Conservation (phyloP, 2,113 vertebrate genomes). For the Vireo altiloquus region DNA sequence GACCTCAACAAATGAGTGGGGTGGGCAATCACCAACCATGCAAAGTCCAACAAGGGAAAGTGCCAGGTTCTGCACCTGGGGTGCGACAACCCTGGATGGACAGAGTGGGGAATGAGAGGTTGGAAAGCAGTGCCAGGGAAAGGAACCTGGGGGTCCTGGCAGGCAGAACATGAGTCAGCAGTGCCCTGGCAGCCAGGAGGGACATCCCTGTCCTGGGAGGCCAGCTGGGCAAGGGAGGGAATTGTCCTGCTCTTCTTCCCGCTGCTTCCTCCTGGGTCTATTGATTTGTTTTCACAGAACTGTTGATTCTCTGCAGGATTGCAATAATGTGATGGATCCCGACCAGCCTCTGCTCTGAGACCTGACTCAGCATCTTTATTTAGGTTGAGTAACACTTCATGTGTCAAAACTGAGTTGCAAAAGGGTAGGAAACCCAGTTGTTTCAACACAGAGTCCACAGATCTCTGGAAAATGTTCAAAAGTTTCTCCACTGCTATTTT, state of each 20-base stretch:
- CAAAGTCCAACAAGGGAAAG: too few species aligned
- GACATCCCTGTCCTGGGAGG: not conserved
- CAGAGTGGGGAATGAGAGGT: not conserved
- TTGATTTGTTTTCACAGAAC: not conserved
- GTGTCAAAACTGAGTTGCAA: accelerated
- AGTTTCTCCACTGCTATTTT: not conserved
- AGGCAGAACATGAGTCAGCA: not conserved
- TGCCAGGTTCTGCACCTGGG: accelerated
- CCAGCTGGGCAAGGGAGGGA: accelerated
- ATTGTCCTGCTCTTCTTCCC: accelerated
- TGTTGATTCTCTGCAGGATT: accelerated
- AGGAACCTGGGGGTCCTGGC: not conserved
- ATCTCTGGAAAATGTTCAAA: not conserved
- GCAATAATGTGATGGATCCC: not conserved
- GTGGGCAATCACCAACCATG: too few species aligned
- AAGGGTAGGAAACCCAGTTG: accelerated
- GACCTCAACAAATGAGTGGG: too few species aligned
- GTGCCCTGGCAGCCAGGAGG: not conserved
- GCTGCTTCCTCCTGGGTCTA: too few species aligned
- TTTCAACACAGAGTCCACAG: not conserved
- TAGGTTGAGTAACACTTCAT: not conserved
- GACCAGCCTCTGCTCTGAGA: not conserved
- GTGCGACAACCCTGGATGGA: accelerated
- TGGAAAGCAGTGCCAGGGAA: not conserved
- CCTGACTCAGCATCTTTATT: not conserved